Base-by-base conservation (phyloP, 2,797 vertebrate species). In the Catostomus latipinnis region DNA sequence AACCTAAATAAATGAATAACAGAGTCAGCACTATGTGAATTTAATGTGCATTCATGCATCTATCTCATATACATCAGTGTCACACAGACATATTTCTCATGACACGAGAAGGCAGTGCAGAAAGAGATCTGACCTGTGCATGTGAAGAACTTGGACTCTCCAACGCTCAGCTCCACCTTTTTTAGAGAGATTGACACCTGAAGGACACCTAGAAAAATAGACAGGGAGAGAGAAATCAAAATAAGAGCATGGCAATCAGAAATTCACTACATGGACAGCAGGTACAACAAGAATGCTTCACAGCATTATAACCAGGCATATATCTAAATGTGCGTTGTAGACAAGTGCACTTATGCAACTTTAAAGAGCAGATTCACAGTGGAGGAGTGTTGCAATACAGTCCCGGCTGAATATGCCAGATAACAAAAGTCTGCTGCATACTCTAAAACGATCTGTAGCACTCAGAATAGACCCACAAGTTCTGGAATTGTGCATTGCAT, bases 81-180 rank as follows among this genome's bases (percentile, higher is more conserved):
- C 10, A 62, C 6, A 57, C 0, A 57, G n/a, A 57, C 6, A 57
- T 7, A 4, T 56, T 13, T 56, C 12, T 56, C 53, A 56, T 56
- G 12, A 56, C 34, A 12, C 2, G 11, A 57, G 16, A 12, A 53
- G 52, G 11, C 6, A 63, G 45, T 14, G 52, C 56, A 10, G 56
- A 0, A 4, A 50, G 46, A 79, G 52, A 45, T 16, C 91, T 70
- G 95, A 98, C 97, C 97, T 95, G 97, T 98, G 87, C 97, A 99
- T 81, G 96, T 99, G 94, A 99, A 99, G 94, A 99, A 99, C 90
- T 99, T 99, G 79, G 98, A 99, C 92, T 98, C 97, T 56, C 97
- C 97, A 8, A 99, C 97, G 81, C 98, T 99, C 87, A 99, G 93
- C 88, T 99, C 97, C 91, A 98, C 98, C 94, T 98, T 99, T 90